These are phyloP conservation scores for Alloplasta piceator DNA, from an alignment of 2,888 invertebrate genomes.

Conservation along the genomic window DNA sequence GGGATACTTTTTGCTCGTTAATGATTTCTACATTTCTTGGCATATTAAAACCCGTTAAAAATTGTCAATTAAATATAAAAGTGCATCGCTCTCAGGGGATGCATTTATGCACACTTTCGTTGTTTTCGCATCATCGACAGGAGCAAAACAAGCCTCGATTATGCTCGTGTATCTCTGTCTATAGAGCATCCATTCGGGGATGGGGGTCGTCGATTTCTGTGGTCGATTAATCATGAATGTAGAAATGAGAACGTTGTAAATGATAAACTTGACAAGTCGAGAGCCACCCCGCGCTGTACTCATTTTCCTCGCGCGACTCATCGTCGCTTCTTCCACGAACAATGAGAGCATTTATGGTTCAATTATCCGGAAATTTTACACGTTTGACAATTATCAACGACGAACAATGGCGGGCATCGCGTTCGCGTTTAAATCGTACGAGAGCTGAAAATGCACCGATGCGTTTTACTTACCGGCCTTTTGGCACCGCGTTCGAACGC, in stretches of 20 bases:
- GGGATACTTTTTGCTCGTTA: too few species aligned
- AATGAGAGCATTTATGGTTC: constrained; percentile 1
- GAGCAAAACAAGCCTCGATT: constrained; percentile 16
- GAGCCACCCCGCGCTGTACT: background rate
- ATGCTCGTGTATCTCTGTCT: constrained; percentile 2
- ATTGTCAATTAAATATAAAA: too few species aligned
- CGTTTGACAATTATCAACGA: constrained; percentile 46
- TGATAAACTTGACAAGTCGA: constrained; percentile 42
- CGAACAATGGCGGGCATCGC: constrained; percentile 17
- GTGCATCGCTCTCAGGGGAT: too few species aligned
- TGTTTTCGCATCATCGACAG: constrained; percentile 6
- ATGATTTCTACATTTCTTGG: too few species aligned
- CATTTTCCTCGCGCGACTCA: background rate
- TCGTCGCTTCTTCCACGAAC: background rate
- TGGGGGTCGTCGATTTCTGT: too few species aligned
- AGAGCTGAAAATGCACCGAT: too few species aligned
- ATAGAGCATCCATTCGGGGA: too few species aligned
- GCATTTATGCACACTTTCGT: background rate
- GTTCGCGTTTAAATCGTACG: background rate
- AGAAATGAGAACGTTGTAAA: constrained; percentile 45
- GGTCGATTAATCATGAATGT: constrained; percentile 19
- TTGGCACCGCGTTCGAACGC: too few species aligned
- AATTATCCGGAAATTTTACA: constrained; percentile 19
- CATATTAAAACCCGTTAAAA: too few species aligned
- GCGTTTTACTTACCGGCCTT: too few species aligned